Evolutionary conservation across 2,113 vertebrate species (phyloP), one percentile per base, ranked within the genome.

Genomic region (Stictonetta naevosa): DNA sequence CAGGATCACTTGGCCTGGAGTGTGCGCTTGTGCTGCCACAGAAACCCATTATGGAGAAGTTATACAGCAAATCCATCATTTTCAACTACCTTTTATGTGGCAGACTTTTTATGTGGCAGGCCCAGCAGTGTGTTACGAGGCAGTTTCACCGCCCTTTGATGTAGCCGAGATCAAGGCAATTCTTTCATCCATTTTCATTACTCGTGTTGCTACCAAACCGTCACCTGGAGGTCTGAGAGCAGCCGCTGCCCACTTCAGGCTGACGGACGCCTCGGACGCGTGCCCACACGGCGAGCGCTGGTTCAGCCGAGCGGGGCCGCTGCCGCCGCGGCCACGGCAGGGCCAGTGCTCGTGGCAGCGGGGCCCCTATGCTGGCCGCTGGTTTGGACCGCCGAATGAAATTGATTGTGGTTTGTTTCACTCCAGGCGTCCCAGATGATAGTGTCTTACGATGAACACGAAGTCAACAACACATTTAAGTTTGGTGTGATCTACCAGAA

Each of bases 381-480:
- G 42, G 29, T 68, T 31, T 86, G 63, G 55, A 22, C 25, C 28
- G 11, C 26, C 2, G 16, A 38, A 4, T 17, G 25, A 60, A 77
- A 40, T 46, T 0, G 0, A 36, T 46, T 0, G 0, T 29, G 3
- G 12, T 83, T 88, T 26, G 95, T 28, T 78, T 17, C 96, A 25
- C 85, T 92, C 22, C 97, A 99, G 99, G 99, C 99, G 0, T 99
- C 99, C 74, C 99, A 99, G 86, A 98, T 99, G 98, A 99, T 99
- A 21, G 98, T 99, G 60, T 98, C 97, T 67, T 99, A 99, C 0
- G 99, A 99, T 44, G 99, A 99, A 28, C 99, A 99, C 4, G 99
- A 99, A 83, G 98, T 99, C 88, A 99, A 99, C 97, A 99, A 99
- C 97, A 99, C 99, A 0, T 99, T 99, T 97, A 99, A 99, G 96